Evolutionary conservation across 2,888 invertebrate genomes (phyloP).

Genomic region (Candidula unifasciata): DNA sequence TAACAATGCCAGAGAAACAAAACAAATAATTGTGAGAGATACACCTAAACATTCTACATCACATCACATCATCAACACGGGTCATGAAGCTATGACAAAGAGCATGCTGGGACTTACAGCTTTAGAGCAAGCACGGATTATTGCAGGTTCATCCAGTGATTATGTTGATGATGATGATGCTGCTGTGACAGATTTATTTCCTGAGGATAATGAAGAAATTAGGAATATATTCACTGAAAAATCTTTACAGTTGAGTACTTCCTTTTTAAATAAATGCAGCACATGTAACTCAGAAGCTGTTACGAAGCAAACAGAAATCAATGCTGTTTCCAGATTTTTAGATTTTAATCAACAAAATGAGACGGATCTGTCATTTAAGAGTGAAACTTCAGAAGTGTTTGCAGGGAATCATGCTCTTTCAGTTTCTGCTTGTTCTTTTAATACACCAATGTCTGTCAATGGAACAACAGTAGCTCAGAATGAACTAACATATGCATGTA

Average conservation of each 20-base stretch:
- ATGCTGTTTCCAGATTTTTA: neutral
- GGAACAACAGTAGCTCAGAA: neutral
- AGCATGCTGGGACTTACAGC: constrained; percentile 27
- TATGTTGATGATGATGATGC: neutral
- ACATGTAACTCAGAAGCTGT: too few relatives aligned
- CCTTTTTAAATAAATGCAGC: neutral
- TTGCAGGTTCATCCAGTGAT: constrained; percentile 41
- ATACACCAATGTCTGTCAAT: neutral
- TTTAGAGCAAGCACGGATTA: constrained; percentile 41
- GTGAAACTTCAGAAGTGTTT: neutral
- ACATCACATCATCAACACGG: neutral
- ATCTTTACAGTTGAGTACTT: neutral
- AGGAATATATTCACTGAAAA: neutral
- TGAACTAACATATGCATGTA: neutral
- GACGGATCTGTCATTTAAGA: too few relatives aligned
- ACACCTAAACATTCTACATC: neutral
- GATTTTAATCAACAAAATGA: too few relatives aligned
- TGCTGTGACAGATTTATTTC: constrained; percentile 3
- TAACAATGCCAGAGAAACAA: neutral
- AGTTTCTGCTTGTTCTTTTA: neutral
- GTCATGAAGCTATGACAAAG: neutral
- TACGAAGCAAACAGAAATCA: too few relatives aligned
- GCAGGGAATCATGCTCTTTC: neutral
- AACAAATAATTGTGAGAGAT: constrained; percentile 23
- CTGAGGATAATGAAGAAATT: neutral